phyloP scores from a whole-genome alignment of 2,797 vertebrate species.

The Acanthurus lineatus region DNA sequence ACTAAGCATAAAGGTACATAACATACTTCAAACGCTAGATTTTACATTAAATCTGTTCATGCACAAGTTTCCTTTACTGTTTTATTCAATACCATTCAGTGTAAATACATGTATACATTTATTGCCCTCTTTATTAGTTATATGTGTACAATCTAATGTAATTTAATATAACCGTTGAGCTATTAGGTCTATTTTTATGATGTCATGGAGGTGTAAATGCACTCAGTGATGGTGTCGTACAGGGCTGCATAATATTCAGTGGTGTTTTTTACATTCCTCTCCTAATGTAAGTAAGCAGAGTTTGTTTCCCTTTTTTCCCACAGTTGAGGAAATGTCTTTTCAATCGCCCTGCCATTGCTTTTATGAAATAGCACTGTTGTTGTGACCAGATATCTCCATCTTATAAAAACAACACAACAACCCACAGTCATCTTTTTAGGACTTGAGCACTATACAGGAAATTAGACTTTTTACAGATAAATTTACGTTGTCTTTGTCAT shows the following conservation, averaged over 20 bases:
- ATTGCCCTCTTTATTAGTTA: background rate
- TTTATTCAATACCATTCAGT: background rate
- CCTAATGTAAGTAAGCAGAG: slow-evolving; percentile 1
- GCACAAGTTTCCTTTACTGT: too few relatives aligned
- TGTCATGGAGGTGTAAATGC: background rate
- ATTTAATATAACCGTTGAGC: background rate
- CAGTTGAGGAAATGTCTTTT: slow-evolving; percentile 52
- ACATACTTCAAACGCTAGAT: too few relatives aligned
- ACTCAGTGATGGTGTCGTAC: background rate
- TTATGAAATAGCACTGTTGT: slow-evolving; percentile 67
- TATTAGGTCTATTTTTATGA: background rate
- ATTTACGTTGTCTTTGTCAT: slow-evolving; percentile 72
- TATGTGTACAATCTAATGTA: background rate
- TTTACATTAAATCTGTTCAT: too few relatives aligned
- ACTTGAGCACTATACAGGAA: slow-evolving; percentile 76
- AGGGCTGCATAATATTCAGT: background rate
- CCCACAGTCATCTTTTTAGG: slow-evolving; percentile 74
- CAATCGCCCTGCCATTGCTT: slow-evolving; percentile 55
- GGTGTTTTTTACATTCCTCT: too few relatives aligned
- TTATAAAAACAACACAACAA: slow-evolving; percentile 71
- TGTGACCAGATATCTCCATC: slow-evolving; percentile 70
- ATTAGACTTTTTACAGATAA: slow-evolving; percentile 81
- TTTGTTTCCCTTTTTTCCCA: slow-evolving; percentile 46
- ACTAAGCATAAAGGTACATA: too few relatives aligned
- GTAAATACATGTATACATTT: background rate